Evolutionary conservation across 2,888 invertebrate genomes (phyloP), one percentile per base, ranked within the genome.

Genomic region (Aphodius granarius): DNA sequence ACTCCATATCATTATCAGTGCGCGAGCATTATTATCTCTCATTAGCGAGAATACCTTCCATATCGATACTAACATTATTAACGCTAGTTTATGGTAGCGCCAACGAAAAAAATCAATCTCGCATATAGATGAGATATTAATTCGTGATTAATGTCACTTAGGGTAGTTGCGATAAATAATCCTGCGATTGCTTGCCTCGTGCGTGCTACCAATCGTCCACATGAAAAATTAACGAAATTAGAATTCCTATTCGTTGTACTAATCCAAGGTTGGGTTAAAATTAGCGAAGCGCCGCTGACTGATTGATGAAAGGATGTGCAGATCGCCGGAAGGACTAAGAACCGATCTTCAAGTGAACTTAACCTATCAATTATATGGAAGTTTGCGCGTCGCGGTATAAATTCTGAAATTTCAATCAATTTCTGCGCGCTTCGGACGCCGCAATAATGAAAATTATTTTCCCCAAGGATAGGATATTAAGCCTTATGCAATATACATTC

Each of bases 41-140:
- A 43, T 43, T 43, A 43, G 43, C 13, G 43, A 43, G 6, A 13
- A 43, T 43, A 2, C 13, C 43, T 43, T 43, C 3, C 13, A 43
- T 43, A 6, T 43, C 13, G 43, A 43, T 43, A 43, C 2, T 43
- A 43, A 43, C 13, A 13, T 1, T 43, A 43, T 43, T 43, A 43
- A 3, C 43, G 43, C 13, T 43, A 9, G 13, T 43, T 23, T 43
- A 43, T 43, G 1, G 9, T 13, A 1, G 1, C 13, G 43, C 2
- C 6, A 6, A 3, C 43, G 43, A 6, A 43, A 70, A 64, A 64
- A 71, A 21, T 21, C 21, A 63, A 23, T 43, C 43, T 43, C 64
- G 74, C 74, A 74, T 74, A 74, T 74, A 74, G 71, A 74, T 63
- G 71, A 74, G 71, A 23, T 74, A 74, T 74, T 74, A 74, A 71